Evolutionary conservation across 2,113 vertebrate species (phyloP).

Genomic region (Pelecanoides urinatrix): DNA sequence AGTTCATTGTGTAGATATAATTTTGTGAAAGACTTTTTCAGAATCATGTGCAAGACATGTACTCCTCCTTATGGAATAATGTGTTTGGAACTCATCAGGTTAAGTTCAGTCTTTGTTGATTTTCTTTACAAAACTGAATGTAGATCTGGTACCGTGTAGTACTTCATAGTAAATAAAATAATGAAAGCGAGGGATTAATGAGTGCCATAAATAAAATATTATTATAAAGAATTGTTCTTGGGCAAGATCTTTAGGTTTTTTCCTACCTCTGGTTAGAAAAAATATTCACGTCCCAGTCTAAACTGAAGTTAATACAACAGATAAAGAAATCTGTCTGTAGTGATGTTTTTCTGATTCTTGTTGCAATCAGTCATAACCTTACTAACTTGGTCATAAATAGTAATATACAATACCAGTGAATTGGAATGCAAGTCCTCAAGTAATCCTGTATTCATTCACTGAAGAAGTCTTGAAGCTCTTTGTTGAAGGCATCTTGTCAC

Average conservation of each 20-base stretch:
- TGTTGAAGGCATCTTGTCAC: background rate
- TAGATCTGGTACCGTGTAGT: background rate
- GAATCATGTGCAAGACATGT: background rate
- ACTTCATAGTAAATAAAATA: background rate
- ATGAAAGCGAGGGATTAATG: background rate
- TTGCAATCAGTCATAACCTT: background rate
- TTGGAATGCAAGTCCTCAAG: background rate
- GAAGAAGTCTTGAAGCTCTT: background rate
- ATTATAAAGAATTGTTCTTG: background rate
- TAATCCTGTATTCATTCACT: background rate
- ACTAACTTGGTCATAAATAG: background rate
- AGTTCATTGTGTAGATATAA: background rate
- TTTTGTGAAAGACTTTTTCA: background rate
- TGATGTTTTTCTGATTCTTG: background rate
- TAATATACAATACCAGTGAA: background rate
- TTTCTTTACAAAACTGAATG: background rate
- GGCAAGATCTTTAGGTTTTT: background rate
- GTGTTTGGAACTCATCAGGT: background rate
- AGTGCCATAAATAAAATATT: background rate
- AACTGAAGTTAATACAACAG: background rate
- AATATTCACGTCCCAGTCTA: background rate
- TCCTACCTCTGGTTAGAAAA: background rate
- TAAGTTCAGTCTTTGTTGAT: background rate
- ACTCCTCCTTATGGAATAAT: background rate
- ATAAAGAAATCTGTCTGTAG: background rate